Percentiles rank a stretch among this genome's conserved stretches.
Conservation (phyloP, 2,888 invertebrate species). For the Myopa tessellatipennis region DNA sequence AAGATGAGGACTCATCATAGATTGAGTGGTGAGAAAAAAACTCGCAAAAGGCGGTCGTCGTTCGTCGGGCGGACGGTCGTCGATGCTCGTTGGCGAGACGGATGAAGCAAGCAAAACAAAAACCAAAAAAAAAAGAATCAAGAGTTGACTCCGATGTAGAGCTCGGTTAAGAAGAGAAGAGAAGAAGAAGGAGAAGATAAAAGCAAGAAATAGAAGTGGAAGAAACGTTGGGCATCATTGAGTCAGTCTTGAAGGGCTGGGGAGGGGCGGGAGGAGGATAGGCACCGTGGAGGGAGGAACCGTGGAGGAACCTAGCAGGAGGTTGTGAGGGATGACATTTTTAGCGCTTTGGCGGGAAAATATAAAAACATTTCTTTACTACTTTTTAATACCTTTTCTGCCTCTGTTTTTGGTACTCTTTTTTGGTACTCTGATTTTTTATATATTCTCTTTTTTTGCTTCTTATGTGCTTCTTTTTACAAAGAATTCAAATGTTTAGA, state of each 20-base stretch:
- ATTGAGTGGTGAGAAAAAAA: too few species aligned
- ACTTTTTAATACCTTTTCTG: slow-evolving; percentile 8
- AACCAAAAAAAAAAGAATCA: neutral
- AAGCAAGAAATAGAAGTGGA: neutral
- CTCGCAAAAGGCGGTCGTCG: neutral
- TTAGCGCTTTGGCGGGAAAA: slow-evolving; percentile 56
- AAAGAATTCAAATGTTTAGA: slow-evolving; percentile 53
- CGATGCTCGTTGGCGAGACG: too few species aligned
- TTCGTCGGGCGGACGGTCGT: too few species aligned
- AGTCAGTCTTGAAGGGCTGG: neutral
- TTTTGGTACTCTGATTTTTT: slow-evolving; percentile 3
- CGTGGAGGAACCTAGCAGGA: neutral
- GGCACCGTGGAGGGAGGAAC: neutral
- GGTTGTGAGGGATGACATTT: neutral
- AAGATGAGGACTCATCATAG: too few species aligned
- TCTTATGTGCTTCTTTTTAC: slow-evolving; percentile 44
- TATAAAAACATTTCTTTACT: slow-evolving; percentile 49
- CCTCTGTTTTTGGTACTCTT: neutral
- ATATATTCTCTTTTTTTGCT: too few species aligned
- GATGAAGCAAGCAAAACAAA: slow-evolving; percentile 10
- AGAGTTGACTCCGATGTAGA: slow-evolving; percentile 4
- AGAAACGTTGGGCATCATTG: neutral
- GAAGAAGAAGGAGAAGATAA: neutral
- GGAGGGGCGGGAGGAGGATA: neutral
- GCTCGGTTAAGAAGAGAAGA: neutral